phyloP scores from a whole-genome alignment of 2,888 invertebrate species.

The Epinotia bilunana region DNA sequence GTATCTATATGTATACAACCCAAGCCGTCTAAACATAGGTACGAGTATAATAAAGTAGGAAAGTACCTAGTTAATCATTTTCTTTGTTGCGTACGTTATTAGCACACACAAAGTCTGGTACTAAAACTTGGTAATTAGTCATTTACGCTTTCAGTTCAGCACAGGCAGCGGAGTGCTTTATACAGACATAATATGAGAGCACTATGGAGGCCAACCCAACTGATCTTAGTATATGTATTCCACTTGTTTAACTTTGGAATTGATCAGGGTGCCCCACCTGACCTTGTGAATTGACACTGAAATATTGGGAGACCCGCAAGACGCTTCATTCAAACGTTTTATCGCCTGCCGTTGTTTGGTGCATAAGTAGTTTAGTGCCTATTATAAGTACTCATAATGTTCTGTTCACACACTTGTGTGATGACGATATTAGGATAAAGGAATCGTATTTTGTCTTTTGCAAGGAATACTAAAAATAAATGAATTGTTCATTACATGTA shows the following conservation, averaged over 20 bases:
- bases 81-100: constrained; percentile 27
- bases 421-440: constrained; percentile 19
- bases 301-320: constrained; percentile 29
- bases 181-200: constrained; percentile 24
- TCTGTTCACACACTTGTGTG: not conserved
- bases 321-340: constrained; percentile 25
- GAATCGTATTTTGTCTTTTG: not conserved
- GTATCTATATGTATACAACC: constrained; percentile 21
- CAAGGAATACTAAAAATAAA: not conserved
- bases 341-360: constrained; percentile 7
- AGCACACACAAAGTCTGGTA: constrained; percentile 13
- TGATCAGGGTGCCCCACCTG: constrained; percentile 15
- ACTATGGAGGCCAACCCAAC: constrained; percentile 33
- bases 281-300: constrained; percentile 28
- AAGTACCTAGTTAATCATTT: constrained; percentile 8
- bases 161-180: constrained; percentile 12
- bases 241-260: constrained; percentile 35
- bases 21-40: not conserved
- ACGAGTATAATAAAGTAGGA: constrained; percentile 1
- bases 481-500: not conserved
- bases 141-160: constrained; percentile 27
- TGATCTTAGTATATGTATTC: constrained; percentile 19
- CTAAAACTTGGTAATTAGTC: constrained; percentile 32
- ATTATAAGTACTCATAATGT: not conserved
- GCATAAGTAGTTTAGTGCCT: not conserved